Base-by-base conservation (phyloP, 1,140 invertebrate species). In the Lithobius niger region DNA sequence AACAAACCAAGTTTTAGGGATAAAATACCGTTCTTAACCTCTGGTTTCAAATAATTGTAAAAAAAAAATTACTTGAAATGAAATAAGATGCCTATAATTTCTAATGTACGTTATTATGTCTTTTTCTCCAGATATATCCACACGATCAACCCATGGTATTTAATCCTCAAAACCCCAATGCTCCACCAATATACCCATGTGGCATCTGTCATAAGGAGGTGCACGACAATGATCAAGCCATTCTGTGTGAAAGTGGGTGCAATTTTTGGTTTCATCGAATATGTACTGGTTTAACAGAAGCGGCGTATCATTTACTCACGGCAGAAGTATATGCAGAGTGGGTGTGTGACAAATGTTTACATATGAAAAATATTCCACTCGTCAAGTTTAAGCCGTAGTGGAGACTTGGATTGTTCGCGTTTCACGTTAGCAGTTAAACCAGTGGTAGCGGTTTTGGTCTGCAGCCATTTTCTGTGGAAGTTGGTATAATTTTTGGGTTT, bases 401-500 rank as follows among this genome's bases (percentile, higher is more conserved):
- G 18, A 13, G 31, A 13, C 18, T 10, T 40, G 18, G 18, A 13
- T 40, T 40, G 10, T 40, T 40, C 31, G 31, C 10, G 10, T 40
- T 40, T 40, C n/a, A n/a, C n/a, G n/a, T n/a, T n/a, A n/a, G n/a
- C n/a, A n/a, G n/a, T n/a, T n/a, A n/a, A n/a, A n/a, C n/a, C n/a
- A n/a, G n/a, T n/a, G n/a, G n/a, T n/a, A n/a, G n/a, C n/a, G n/a
- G n/a, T n/a, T n/a, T n/a, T n/a, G n/a, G n/a, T n/a, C n/a, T n/a
- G n/a, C n/a, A 75, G 93, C 90, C 4, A 92, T 98, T 60, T 77
- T 97, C 49, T 98, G 94, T 74, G 94, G 97, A 74, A 95, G 91
- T 66, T 93, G 94, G 28, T 98, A 94, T 73, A 96, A 97, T 74
- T 97, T 97, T 75, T 98, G 93, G 88, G 97, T 93, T 76, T 94